These are phyloP conservation scores for Galbula dea DNA, from an alignment of 2,113 vertebrate genomes.

Conservation along the genomic window DNA sequence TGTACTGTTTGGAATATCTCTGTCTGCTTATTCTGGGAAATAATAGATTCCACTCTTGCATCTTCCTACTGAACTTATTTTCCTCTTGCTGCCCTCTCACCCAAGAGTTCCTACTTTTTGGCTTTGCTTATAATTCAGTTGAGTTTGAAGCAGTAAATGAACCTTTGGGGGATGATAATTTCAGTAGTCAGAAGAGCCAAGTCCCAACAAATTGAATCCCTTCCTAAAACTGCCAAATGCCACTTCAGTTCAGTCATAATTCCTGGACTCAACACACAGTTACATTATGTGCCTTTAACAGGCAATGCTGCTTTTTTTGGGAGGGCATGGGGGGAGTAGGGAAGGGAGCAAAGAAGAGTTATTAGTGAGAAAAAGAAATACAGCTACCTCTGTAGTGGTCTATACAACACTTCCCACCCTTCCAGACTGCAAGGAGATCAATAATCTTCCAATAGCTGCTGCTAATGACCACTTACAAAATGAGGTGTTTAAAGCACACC, in stretches of 20 bases:
- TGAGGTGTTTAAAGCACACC: not conserved
- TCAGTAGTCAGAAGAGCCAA: not conserved
- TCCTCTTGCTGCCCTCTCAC: not conserved
- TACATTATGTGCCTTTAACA: not conserved
- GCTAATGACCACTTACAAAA: not conserved
- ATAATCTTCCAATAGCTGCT: not conserved
- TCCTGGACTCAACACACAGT: not conserved
- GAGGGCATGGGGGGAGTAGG: not conserved
- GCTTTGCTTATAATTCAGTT: not conserved
- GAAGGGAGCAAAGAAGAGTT: not conserved
- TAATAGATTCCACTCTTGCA: not conserved
- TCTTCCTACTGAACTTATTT: not conserved
- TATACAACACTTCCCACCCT: not conserved
- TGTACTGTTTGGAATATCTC: not conserved
- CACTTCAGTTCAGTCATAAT: not conserved
- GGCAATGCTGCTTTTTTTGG: not conserved
- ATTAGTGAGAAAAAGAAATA: not conserved
- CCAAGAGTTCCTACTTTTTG: not conserved
- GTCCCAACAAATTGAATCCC: not conserved
- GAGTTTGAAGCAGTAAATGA: not conserved
- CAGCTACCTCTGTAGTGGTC: not conserved
- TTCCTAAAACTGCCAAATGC: not conserved
- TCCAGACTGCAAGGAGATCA: not conserved
- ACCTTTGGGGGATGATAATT: not conserved
- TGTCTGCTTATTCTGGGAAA: not conserved